Evolutionary conservation across 2,113 vertebrate genomes (phyloP), one percentile per base, ranked within the genome.

Genomic region (Sarotherodon lohbergeri): DNA sequence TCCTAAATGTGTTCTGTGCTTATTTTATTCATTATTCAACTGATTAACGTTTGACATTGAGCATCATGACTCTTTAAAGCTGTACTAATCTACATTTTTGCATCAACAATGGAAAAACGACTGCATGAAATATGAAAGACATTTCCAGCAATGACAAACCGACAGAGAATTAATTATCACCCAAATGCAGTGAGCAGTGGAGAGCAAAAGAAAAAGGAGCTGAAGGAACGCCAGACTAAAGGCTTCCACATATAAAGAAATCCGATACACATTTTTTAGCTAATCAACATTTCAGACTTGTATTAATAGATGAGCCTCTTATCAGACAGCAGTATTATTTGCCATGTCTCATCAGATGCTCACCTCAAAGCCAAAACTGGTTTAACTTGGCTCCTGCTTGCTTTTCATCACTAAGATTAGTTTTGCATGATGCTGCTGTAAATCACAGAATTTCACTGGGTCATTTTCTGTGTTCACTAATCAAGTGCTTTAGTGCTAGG

Each of bases 101-200:
- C 4, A 29, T 76, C 24, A 76, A 48, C 24, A 76, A 48, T 19
- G 8, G 1, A 29, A 48, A 4, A 48, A 19, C 3, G 7, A 71
- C 11, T 11, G n/a, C 22, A 73, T 46, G 24, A 48, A 76, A 76
- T 76, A 76, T 76, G 41, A 76, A 29, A 76, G 43, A 48, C 41
- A 19, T 12, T 48, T 27, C 24, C 71, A 32, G 71, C 6, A 76
- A 48, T 76, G 24, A 50, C 66, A 71, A 71, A 4, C 16, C 24
- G 50, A 76, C 71, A 29, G 71, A 7, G 3, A 76, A 48, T 76
- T 50, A 76, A 76, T 76, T 76, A 76, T 29, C 43, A 76, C 24
- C 43, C 13, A 46, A 48, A 4, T 32, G 39, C 5, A 2, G 71
- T 48, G 14, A 48, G 24, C 71, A 48, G 43, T 76, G 14, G 24